Evolutionary conservation across 1,140 invertebrate species (phyloP).

Genomic region (Fopius arisanus): DNA sequence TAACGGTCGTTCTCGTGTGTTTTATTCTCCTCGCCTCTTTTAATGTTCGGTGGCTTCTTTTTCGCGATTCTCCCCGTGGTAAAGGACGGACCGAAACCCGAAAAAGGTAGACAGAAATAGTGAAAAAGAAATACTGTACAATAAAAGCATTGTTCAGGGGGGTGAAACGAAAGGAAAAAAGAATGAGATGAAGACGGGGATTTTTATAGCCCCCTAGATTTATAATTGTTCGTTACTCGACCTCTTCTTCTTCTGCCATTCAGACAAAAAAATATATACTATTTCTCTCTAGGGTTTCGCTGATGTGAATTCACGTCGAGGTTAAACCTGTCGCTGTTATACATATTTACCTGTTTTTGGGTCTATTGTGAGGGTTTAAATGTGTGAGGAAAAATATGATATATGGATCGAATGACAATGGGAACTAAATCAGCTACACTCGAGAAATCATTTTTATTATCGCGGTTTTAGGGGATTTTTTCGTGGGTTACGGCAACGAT

Average conservation of each 20-base stretch:
- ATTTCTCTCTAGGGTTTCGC: background rate
- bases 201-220: slow-evolving; percentile 26
- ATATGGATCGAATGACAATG: slow-evolving; percentile 11
- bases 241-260: slow-evolving; percentile 13
- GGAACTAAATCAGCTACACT: slow-evolving; percentile 15
- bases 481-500: background rate
- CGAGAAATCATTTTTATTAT: background rate
- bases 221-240: slow-evolving; percentile 32
- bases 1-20: slow-evolving; percentile 30
- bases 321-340: slow-evolving; percentile 22
- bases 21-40: slow-evolving; percentile 29
- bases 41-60: slow-evolving; percentile 15
- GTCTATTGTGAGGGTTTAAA: background rate
- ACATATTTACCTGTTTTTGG: slow-evolving; percentile 18
- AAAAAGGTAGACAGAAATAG: slow-evolving; percentile 18
- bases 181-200: slow-evolving; percentile 1
- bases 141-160: slow-evolving; percentile 26
- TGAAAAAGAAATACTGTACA: slow-evolving; percentile 24
- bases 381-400: background rate
- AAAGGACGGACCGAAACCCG: slow-evolving; percentile 10
- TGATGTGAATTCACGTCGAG: background rate
- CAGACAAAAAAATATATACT: slow-evolving; percentile 5
- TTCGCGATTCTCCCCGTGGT: slow-evolving; percentile 17
- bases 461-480: background rate
- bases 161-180: slow-evolving; percentile 9